Conservation (phyloP, 2,888 invertebrate genomes). For the Tenthredo amoena region DNA sequence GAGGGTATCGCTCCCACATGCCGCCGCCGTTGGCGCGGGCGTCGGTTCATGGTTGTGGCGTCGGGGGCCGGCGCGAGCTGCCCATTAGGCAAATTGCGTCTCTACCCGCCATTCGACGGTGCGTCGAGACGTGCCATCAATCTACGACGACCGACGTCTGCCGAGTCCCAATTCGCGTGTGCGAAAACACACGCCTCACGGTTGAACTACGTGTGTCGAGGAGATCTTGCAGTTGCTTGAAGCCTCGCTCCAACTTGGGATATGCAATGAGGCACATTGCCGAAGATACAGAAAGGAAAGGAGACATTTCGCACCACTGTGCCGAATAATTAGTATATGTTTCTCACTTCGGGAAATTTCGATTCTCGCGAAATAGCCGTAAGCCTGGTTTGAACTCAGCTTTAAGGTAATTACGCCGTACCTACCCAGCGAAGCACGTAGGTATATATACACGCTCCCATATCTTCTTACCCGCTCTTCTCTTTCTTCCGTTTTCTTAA, state of each 20-base stretch:
- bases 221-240: neutral
- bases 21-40: slow-evolving; percentile 17
- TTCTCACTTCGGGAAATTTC: neutral
- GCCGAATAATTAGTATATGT: neutral
- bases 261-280: neutral
- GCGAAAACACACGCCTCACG: neutral
- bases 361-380: neutral
- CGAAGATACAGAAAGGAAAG: neutral
- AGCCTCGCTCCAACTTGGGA: neutral
- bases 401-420: neutral
- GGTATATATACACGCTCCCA: neutral
- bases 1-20: slow-evolving; percentile 15
- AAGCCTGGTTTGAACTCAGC: neutral
- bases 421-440: neutral
- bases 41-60: slow-evolving; percentile 31
- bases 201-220: neutral
- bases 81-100: slow-evolving; percentile 52
- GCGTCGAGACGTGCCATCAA: slow-evolving; percentile 46
- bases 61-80: slow-evolving; percentile 42
- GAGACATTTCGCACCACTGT: neutral
- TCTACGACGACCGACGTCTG: slow-evolving; percentile 30
- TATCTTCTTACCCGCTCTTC: too few relatives aligned
- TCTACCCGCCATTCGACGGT: slow-evolving; percentile 40
- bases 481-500: neutral
- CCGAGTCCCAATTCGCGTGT: slow-evolving; percentile 40